Conservation (phyloP, 2,113 vertebrate genomes). For the Neoarius graeffei region DNA sequence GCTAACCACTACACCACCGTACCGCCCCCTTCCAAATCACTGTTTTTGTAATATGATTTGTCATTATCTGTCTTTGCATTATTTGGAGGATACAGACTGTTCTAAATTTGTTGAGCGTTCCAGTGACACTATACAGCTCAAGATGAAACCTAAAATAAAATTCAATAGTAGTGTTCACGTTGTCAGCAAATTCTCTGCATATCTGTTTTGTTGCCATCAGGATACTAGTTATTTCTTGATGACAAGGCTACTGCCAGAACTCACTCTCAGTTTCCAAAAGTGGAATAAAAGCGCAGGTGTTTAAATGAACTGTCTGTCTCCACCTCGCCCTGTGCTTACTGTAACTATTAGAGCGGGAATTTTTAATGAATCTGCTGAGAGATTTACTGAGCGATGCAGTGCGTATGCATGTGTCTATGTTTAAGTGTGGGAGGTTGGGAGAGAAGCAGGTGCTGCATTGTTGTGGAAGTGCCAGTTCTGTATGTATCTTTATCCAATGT, state of each 20-base stretch:
- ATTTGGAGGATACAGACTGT: neutral
- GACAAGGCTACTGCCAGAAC: neutral
- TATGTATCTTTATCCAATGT: conserved; percentile 16
- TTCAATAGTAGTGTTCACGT: neutral
- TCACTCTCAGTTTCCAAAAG: conserved; percentile 4
- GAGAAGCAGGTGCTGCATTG: conserved; percentile 26
- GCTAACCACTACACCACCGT: too few relatives aligned
- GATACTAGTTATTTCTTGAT: neutral
- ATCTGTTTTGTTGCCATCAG: neutral
- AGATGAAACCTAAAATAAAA: neutral
- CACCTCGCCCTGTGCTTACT: conserved; percentile 8
- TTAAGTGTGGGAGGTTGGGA: neutral
- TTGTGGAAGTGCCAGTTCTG: conserved; percentile 19
- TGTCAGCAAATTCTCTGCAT: neutral
- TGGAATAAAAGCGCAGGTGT: conserved; percentile 36
- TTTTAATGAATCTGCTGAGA: neutral
- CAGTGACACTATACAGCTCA: neutral
- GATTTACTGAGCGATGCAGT: neutral
- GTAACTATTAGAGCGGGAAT: conserved; percentile 13
- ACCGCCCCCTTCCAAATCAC: neutral
- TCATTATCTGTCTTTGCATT: neutral
- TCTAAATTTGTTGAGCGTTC: neutral
- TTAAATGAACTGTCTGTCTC: conserved; percentile 14
- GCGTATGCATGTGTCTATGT: conserved; percentile 3
- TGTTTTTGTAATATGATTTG: neutral